Base-by-base conservation (phyloP, 2,113 vertebrate genomes). In the Myrmecophaga tridactyla region DNA sequence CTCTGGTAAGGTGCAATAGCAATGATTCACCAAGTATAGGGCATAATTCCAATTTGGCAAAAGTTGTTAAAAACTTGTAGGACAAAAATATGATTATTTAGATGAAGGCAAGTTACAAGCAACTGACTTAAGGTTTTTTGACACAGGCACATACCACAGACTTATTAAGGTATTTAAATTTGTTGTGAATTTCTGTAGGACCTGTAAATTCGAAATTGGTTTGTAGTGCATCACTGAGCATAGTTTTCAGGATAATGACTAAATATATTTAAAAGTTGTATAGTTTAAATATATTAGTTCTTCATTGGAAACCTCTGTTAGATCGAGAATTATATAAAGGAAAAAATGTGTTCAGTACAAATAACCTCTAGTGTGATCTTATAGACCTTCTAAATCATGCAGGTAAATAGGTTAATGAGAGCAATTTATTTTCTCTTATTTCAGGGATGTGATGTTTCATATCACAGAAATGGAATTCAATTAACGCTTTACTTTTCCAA, bases 401-500 rank as follows among this genome's bases (percentile, higher is more conserved):
- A 65, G 18, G 25, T 29, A 84, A 80, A 83, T 80, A 97, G 4
- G 21, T 80, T 93, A 80, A 76, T 4, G 17, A 80, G 56, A 58
- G 9, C 58, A 36, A 78, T 84, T 81, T 88, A 58, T 72, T 88
- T 89, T 82, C 46, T 92, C 25, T 91, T n/a, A 53, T 89, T 94
- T 80, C 21, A 81, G 31, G 43, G 46, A 60, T 7, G 70, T 4
- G 39, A 10, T 62, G 69, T 85, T 93, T 90, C 8, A 88, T 21
- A 62, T 87, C 36, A 85, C 14, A 91, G 18, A 95, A 92, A 85
- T 69, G 9, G 1, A 34, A 93, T 65, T 76, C 67, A 81, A 63
- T 63, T 65, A 88, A 70, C 65, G 34, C 14, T 90, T 90, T 95
- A 69, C 7, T 81, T 94, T 95, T 90, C 81, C 70, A 88, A 89